Evolutionary conservation across 1,140 invertebrate species (phyloP), one percentile per base, ranked within the genome.

Genomic region (Hylaeus volcanicus): DNA sequence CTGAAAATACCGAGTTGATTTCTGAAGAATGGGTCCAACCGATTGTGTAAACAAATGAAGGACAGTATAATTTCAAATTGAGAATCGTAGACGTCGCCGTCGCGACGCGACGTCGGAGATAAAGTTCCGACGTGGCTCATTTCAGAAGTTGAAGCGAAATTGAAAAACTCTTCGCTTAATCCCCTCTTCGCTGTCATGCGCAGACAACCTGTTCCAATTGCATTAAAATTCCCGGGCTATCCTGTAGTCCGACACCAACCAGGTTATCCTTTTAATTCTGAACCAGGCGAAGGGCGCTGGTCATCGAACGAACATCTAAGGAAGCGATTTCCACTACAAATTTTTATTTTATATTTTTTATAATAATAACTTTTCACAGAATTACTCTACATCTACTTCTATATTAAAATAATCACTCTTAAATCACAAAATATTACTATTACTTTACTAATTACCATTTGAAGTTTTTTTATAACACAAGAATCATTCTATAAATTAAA

Each of bases 191-290:
- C 51, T 56, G 70, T 65, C 69, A 73, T 48, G 15, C 26, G 39
- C 37, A 45, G 73, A 65, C 71, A 74, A 74, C 26, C 77, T 41
- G 70, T 79, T 51, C 51, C 61, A 65, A 74, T 74, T 66, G 51
- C 77, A 51, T 74, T 74, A 74, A 66, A 65, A 79, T 79, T 79
- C 77, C 53, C 41, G 37, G 70, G 1, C 15, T 26, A 71, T 65
- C 61, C 51, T 53, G 26, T 73, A 61, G 70, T 43, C 8, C 51
- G 77, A 55, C 71, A 79, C 53, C 77, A 56, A 79, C 77, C 58
- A 58, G 71, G 71, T 74, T 79, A 79, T 65, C 77, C 70, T 79
- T 79, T 79, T 74, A 74, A 51, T 51, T 6, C 43, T 51, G 41
- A 56, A 79, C 60, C 48, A 43, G n/a, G 37, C 53, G 70, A 41